Base-by-base conservation (phyloP, 1,140 invertebrate genomes). In the Heliothis virescens region DNA sequence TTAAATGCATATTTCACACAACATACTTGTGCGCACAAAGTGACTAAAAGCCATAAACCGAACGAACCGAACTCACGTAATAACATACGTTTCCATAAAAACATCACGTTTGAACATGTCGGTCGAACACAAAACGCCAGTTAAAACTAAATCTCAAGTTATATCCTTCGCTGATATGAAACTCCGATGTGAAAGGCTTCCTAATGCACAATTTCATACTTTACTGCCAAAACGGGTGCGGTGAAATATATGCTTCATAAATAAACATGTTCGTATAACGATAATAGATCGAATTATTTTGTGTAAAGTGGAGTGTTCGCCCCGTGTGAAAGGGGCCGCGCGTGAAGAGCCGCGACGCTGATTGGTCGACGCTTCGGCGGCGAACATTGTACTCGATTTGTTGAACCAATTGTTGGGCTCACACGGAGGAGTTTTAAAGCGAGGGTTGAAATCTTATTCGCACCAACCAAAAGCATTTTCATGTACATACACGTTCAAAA, bases 131-230 rank as follows among this genome's bases (percentile, higher is more conserved):
- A 89, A 87, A 90, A 89, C 88, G 83, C 82, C 85, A 81, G 85
- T 87, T 87, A 89, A 89, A 90, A 87, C 86, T 89, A 91, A 91
- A 92, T 91, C 88, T 87, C 85, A 79, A 89, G 86, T 92, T 90
- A 91, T 91, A 85, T 85, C 75, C 80, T 80, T 63, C 75, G 71
- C 83, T 86, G 86, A 91, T 90, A 89, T 89, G 87, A 89, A 84
- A 82, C 84, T 87, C 69, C 80, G 81, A 92, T 88, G 89, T 92
- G 91, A 91, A 92, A 91, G 88, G 89, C 85, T 87, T 88, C 89
- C 87, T 91, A 92, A 91, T 89, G 87, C 89, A 85, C 85, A 92
- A 91, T 91, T 92, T 90, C 86, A 88, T 89, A 91, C 85, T 94
- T 94, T 92, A 94, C 80, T 90, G 86, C 84, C 91, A 85, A 92